Conservation (phyloP, 2,113 vertebrate species). For the Hucho hucho region DNA sequence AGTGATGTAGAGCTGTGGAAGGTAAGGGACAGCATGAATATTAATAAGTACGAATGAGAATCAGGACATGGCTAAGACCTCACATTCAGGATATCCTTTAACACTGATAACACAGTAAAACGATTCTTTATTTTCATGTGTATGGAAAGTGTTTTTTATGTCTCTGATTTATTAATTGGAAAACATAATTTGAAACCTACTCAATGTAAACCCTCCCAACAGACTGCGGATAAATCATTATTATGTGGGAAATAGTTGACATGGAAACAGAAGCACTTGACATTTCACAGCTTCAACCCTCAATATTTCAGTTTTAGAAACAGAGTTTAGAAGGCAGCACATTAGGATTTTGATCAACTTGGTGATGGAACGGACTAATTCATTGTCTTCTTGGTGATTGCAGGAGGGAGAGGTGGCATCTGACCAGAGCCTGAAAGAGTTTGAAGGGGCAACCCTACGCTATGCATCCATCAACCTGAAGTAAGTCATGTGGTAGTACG, state of each 20-base stretch:
- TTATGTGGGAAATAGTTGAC: background rate
- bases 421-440: constrained; percentile 80
- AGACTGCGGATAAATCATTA: background rate
- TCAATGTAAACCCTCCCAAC: background rate
- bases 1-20: constrained; percentile 81
- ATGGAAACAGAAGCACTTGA: background rate
- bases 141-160: background rate
- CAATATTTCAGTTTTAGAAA: background rate
- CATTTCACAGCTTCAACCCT: background rate
- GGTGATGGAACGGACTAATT: too few species aligned
- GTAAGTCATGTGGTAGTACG: constrained; percentile 56
- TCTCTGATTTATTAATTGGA: background rate
- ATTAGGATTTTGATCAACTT: background rate
- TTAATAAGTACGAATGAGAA: background rate
- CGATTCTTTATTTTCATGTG: background rate
- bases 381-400: constrained; percentile 24
- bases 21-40: constrained; percentile 58
- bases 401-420: constrained; percentile 76
- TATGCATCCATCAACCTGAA: constrained; percentile 79
- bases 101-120: background rate
- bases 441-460: constrained; percentile 77
- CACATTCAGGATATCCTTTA: background rate
- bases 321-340: background rate
- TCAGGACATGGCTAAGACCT: background rate
- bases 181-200: background rate